Base-by-base conservation (phyloP, 1,140 invertebrate species). In the Tetraneura akinire region DNA sequence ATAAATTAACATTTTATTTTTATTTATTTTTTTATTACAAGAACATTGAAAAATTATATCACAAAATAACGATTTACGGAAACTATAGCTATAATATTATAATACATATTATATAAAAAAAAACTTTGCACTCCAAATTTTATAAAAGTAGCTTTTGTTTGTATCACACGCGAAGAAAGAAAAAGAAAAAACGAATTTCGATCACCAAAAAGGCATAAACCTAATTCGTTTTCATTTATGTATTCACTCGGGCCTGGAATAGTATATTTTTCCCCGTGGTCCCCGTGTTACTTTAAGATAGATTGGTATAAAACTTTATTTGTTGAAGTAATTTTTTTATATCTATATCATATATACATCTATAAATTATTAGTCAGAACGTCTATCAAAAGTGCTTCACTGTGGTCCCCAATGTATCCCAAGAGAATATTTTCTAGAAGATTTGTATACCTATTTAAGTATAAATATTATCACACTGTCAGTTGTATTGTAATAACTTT, bases 181-280 rank as follows among this genome's bases (percentile, higher is more conserved):
- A 23, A n/a, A 13, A 1, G 8, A 1, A 26, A 10, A n/a, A 66
- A 37, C 32, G 57, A 51, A 14, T 74, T 16, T 32, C 4, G 9
- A 29, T 57, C 71, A 21, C 23, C n/a, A n/a, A n/a, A n/a, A n/a
- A n/a, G n/a, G n/a, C 53, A 57, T 53, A 74, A 42, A 45, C 53
- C 37, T 60, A 60, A 76, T 76, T 37, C 73, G 14, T 76, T 76
- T 76, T 76, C 53, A 76, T 76, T 76, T 76, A 60, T n/a, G n/a
- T 76, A 76, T 26, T 76, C 55, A 60, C 23, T 49, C 3, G 23
- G 66, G 66, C 11, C 66, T 1, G 16, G 21, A 32, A n/a, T n/a
- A n/a, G 68, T 51, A 55, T 37, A 18, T 53, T 42, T 21, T 55
- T 1, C 45, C 21, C 66, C 10, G 3, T 16, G 18, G n/a, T 11